These are phyloP conservation scores for Drosophila vallismaia DNA, from an alignment of 2,888 invertebrate genomes.

Conservation along the genomic window DNA sequence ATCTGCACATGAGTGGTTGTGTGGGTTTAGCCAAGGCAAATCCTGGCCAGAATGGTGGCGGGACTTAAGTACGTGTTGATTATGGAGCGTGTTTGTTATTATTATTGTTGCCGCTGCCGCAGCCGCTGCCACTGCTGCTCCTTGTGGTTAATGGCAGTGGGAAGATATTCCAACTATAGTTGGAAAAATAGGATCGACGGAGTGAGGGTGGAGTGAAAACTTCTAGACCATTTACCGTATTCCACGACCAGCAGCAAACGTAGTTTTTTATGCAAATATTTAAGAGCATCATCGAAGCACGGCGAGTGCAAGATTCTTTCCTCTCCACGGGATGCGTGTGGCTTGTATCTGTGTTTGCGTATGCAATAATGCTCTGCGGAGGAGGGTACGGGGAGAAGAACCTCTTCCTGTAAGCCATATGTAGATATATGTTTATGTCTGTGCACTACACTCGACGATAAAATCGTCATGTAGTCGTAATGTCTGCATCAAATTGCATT, in stretches of 20 bases:
- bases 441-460: slow-evolving; percentile 76
- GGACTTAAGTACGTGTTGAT: slow-evolving; percentile 74
- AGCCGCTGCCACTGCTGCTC: slow-evolving; percentile 12
- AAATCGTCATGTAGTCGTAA: slow-evolving; percentile 80
- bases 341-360: slow-evolving; percentile 19
- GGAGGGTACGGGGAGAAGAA: slow-evolving; percentile 13
- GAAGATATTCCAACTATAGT: slow-evolving; percentile 9
- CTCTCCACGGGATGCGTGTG: slow-evolving; percentile 20
- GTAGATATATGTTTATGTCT: slow-evolving; percentile 54
- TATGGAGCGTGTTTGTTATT: slow-evolving; percentile 65
- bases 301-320: slow-evolving; percentile 60
- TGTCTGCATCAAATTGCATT: slow-evolving; percentile 79
- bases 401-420: slow-evolving; percentile 67
- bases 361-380: slow-evolving; percentile 14
- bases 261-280: slow-evolving; percentile 78
- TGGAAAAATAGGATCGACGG: not conserved
- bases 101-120: slow-evolving; percentile 44
- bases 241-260: slow-evolving; percentile 69
- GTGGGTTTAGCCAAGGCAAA: slow-evolving; percentile 16
- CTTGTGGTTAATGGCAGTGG: slow-evolving; percentile 68
- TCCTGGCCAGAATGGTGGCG: slow-evolving; percentile 43
- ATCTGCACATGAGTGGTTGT: slow-evolving; percentile 3
- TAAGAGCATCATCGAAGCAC: slow-evolving; percentile 78
- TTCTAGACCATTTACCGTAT: slow-evolving; percentile 79
- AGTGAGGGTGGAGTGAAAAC: slow-evolving; percentile 38